phyloP scores from a whole-genome alignment of 2,888 invertebrate species.

The Drosophila niveifrons region DNA sequence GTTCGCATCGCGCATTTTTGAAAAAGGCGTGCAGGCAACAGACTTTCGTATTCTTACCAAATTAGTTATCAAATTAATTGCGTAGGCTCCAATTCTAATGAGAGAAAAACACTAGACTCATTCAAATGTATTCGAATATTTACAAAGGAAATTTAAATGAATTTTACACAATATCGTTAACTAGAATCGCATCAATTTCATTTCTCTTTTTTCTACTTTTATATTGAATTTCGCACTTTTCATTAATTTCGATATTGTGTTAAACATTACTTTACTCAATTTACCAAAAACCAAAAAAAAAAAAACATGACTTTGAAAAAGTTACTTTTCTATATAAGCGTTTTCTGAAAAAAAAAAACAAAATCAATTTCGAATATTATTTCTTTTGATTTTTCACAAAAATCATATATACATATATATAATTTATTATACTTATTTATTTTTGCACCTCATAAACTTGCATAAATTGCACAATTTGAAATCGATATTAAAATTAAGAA shows the following conservation, averaged over 20 bases:
- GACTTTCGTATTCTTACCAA: constrained; percentile 23
- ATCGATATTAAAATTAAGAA: not conserved
- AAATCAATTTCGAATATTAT: not conserved
- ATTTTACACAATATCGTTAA: constrained; percentile 28
- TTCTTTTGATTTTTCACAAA: constrained; percentile 12
- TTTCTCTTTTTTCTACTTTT: constrained; percentile 11
- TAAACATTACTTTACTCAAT: constrained; percentile 13
- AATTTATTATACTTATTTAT: constrained; percentile 48
- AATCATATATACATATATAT: too few relatives aligned
- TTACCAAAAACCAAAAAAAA: constrained; percentile 13
- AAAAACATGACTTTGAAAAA: constrained; percentile 27
- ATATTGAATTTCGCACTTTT: not conserved
- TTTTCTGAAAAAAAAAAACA: not conserved
- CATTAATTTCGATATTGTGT: constrained; percentile 4
- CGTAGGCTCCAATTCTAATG: constrained; percentile 27
- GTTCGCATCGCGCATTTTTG: constrained; percentile 54
- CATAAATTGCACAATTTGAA: not conserved
- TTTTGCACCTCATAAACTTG: constrained; percentile 19
- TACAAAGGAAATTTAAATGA: constrained; percentile 34
- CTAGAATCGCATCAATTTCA: constrained; percentile 4
- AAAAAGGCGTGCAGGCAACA: constrained; percentile 51
- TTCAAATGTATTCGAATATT: constrained; percentile 35
- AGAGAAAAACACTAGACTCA: constrained; percentile 24
- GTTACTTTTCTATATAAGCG: constrained; percentile 19
- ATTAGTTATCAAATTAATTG: constrained; percentile 38